Evolutionary conservation across 2,888 invertebrate genomes (phyloP).

Genomic region (Perdita meconis): DNA sequence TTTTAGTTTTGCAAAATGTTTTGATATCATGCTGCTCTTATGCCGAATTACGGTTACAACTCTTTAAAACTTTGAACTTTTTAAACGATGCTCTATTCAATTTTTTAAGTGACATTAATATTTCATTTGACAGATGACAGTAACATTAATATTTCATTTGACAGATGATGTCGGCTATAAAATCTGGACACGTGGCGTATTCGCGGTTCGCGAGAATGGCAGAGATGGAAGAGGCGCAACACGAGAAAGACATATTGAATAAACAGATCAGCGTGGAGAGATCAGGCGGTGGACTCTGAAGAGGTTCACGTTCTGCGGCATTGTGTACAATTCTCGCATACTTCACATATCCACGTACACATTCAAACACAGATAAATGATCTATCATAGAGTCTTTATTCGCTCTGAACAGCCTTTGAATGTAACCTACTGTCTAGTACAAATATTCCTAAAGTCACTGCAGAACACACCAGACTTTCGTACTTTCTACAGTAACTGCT

Average conservation of each 20-base stretch:
- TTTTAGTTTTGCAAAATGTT: conserved; percentile 23
- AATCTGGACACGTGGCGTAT: conserved; percentile 97
- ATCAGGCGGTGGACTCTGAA: conserved; percentile 97
- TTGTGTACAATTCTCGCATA: conserved; percentile 31
- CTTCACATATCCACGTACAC: conserved; percentile 14
- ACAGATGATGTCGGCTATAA: conserved; percentile 99
- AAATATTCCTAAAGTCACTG: conserved; percentile 20
- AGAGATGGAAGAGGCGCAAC: conserved; percentile 94
- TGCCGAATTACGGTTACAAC: conserved; percentile 18
- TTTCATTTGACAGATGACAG: conserved; percentile 91
- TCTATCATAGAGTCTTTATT: conserved; percentile 40
- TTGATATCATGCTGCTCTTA: conserved; percentile 54
- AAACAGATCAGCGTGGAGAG: conserved; percentile 94
- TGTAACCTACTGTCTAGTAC: conserved; percentile 37
- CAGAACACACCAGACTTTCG: conserved; percentile 23
- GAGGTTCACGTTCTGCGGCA: conserved; percentile 13
- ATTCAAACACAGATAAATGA: conserved; percentile 28
- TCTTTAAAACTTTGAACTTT: neutral
- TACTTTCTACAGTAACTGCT: conserved; percentile 42
- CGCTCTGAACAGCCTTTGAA: conserved; percentile 21
- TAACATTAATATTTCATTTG: conserved; percentile 20
- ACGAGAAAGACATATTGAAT: conserved; percentile 90
- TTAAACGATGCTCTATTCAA: no score
- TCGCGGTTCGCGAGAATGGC: conserved; percentile 98
- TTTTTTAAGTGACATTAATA: neutral